These are phyloP conservation scores for Drosophila kurseongensis DNA, from an alignment of 1,140 invertebrate genomes.

Conservation along the genomic window DNA sequence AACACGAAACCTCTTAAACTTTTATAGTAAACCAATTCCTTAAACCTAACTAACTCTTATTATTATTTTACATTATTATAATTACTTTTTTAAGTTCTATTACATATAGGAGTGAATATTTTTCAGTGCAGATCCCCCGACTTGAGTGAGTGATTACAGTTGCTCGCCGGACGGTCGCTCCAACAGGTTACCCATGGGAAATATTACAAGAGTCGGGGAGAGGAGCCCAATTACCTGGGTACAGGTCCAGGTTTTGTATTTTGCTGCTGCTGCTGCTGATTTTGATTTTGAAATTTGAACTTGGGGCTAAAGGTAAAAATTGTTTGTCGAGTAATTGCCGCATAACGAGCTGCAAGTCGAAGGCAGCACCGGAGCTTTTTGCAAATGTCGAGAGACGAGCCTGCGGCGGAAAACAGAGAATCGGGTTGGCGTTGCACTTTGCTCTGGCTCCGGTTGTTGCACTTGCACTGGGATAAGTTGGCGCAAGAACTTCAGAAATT, in stretches of 20 bases:
- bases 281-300: slow-evolving; percentile 83
- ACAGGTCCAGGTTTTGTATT: slow-evolving; percentile 31
- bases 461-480: slow-evolving; percentile 14
- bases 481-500: background rate
- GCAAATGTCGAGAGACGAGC: slow-evolving; percentile 52
- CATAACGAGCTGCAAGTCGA: slow-evolving; percentile 70
- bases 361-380: slow-evolving; percentile 24
- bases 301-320: slow-evolving; percentile 84
- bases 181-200: slow-evolving; percentile 83
- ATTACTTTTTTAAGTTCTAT: too few relatives aligned
- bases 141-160: slow-evolving; percentile 80
- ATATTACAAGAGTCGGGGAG: slow-evolving; percentile 53
- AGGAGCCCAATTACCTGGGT: slow-evolving; percentile 66
- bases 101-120: background rate
- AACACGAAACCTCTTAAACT: too few relatives aligned
- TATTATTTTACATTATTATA: too few relatives aligned
- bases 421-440: slow-evolving; percentile 60
- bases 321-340: slow-evolving; percentile 82
- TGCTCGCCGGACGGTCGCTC: slow-evolving; percentile 45
- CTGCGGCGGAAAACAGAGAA: slow-evolving; percentile 46
- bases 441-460: slow-evolving; percentile 39
- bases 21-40: too few relatives aligned
- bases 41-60: too few relatives aligned
- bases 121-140: slow-evolving; percentile 33
- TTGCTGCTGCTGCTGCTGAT: slow-evolving; percentile 53